Conservation (phyloP, 2,113 vertebrate species). For the Machaerirhynchus nigripectus region DNA sequence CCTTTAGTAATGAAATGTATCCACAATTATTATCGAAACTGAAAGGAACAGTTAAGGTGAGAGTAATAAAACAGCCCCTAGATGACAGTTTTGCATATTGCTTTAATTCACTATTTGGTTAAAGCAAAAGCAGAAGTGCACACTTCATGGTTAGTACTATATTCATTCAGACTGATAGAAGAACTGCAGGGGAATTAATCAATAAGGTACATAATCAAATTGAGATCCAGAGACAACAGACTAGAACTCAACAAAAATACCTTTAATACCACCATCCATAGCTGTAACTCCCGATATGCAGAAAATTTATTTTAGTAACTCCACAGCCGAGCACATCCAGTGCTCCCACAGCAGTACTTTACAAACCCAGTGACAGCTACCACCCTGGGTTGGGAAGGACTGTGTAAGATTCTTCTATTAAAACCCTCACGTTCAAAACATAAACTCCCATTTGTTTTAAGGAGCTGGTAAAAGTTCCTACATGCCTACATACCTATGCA, state of each 20-base stretch:
- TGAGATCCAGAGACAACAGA: background rate
- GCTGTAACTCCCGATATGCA: background rate
- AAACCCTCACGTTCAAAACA: background rate
- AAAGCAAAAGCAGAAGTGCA: background rate
- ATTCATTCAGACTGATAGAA: background rate
- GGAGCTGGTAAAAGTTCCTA: background rate
- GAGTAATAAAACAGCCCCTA: background rate
- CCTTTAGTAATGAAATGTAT: background rate
- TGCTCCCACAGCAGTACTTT: background rate
- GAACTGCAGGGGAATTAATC: background rate
- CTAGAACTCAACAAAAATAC: background rate
- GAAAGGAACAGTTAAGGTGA: background rate
- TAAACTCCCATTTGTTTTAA: background rate
- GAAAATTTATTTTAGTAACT: background rate
- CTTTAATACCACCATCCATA: background rate
- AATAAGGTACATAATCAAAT: background rate
- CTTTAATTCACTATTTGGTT: background rate
- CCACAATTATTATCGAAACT: background rate
- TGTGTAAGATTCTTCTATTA: background rate
- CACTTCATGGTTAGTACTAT: background rate
- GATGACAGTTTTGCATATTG: background rate
- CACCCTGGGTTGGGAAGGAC: background rate
- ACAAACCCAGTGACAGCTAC: background rate
- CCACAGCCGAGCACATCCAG: background rate
- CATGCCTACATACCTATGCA: rapidly evolving